These are phyloP conservation scores for Aphelinus atriplicis DNA, from an alignment of 1,140 invertebrate species.

Conservation along the genomic window DNA sequence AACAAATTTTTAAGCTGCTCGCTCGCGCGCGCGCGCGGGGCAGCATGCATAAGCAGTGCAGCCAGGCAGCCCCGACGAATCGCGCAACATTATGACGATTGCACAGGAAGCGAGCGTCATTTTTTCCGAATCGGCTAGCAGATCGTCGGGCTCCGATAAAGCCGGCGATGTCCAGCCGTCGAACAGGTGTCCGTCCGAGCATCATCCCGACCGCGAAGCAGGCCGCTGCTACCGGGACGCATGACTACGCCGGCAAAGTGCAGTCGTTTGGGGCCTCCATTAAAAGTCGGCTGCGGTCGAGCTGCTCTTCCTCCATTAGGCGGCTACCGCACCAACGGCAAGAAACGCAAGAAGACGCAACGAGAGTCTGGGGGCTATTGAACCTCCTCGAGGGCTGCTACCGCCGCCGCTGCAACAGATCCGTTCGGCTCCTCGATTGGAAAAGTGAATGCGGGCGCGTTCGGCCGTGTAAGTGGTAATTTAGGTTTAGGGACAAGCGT, in stretches of 20 bases:
- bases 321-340: not conserved
- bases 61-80: not conserved
- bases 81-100: slow-evolving; percentile 21
- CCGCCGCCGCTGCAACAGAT: too few species aligned
- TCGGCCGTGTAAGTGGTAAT: too few species aligned
- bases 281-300: slow-evolving; percentile 35
- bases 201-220: slow-evolving; percentile 3
- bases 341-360: not conserved
- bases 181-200: too few species aligned
- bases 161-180: slow-evolving; percentile 1
- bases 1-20: too few species aligned
- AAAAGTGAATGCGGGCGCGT: too few species aligned
- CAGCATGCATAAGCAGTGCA: not conserved
- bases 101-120: slow-evolving; percentile 28
- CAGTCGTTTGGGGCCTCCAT: slow-evolving; percentile 21
- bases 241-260: slow-evolving; percentile 41
- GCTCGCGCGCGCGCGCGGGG: too few species aligned
- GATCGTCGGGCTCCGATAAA: slow-evolving; percentile 31
- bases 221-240: slow-evolving; percentile 25
- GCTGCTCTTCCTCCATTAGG: not conserved
- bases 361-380: too few species aligned
- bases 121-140: slow-evolving; percentile 29
- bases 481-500: too few species aligned
- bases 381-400: too few species aligned
- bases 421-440: too few species aligned